A percentile compares a stretch with the other conserved stretches of the same genome.
Conservation (phyloP, 2,797 vertebrate genomes). For the Oceanodroma leucorhoa region DNA sequence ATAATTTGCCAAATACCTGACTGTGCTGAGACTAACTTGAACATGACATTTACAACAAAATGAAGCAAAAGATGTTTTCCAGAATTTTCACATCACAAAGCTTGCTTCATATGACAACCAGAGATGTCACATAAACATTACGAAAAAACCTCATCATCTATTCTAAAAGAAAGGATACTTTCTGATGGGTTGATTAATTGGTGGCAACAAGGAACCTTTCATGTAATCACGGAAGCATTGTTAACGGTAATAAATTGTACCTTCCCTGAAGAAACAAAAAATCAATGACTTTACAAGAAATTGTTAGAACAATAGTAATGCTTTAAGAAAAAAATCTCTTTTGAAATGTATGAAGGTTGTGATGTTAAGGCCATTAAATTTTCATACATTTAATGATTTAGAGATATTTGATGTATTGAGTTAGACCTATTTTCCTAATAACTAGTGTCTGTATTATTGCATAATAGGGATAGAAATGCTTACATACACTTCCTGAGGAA, state of each 20-base stretch:
- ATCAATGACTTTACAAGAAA: conserved; percentile 24
- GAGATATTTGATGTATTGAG: not conserved
- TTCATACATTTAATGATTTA: not conserved
- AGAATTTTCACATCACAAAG: not conserved
- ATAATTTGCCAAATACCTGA: not conserved
- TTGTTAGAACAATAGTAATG: not conserved
- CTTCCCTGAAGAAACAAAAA: conserved; percentile 20
- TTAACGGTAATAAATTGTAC: conserved; percentile 3
- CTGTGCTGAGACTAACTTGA: not conserved
- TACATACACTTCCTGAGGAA: not conserved
- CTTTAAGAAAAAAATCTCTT: not conserved
- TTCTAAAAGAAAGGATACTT: not conserved
- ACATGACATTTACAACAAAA: not conserved
- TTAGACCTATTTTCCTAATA: not conserved
- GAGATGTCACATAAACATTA: not conserved
- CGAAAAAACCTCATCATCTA: not conserved
- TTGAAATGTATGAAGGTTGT: not conserved
- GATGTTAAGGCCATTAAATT: not conserved
- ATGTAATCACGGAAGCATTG: not conserved
- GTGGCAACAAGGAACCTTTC: not conserved
- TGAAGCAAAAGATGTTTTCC: not conserved
- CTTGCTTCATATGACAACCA: not conserved
- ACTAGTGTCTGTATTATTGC: not conserved
- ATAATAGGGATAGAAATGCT: not conserved
- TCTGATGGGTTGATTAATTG: conserved; percentile 23